Percentiles rank a stretch among this genome's conserved stretches.
Evolutionary conservation across 2,113 vertebrate genomes (phyloP).

Genomic region (Nothobranchius furzeri): DNA sequence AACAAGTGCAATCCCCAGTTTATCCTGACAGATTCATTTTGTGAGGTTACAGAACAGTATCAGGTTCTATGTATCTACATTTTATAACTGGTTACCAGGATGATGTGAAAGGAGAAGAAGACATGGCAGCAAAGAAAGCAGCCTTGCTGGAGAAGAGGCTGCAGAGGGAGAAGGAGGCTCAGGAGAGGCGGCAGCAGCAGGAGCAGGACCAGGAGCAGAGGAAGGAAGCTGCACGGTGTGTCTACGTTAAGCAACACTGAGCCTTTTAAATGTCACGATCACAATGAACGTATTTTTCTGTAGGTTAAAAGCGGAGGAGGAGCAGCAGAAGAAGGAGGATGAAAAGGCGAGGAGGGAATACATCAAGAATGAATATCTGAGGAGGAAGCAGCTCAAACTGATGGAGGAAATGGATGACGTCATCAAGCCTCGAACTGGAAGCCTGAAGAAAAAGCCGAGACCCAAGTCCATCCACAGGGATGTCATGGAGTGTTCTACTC

Average conservation of each 20-base stretch:
- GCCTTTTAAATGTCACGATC: not conserved
- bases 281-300: not conserved
- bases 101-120: constrained; percentile 91
- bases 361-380: constrained; percentile 92
- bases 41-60: no score
- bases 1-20: no score
- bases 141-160: constrained; percentile 92
- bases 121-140: constrained; percentile 93
- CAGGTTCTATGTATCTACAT: not conserved
- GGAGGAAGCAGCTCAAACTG: constrained; percentile 93
- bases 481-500: constrained; percentile 86
- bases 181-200: constrained; percentile 88
- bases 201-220: constrained; percentile 91
- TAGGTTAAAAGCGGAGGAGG: constrained; percentile 93
- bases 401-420: constrained; percentile 95
- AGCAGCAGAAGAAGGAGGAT: constrained; percentile 91
- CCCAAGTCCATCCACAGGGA: constrained; percentile 97
- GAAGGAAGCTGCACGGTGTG: constrained; percentile 89
- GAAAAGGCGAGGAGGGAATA: constrained; percentile 89
- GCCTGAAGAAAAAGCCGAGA: constrained; percentile 89
- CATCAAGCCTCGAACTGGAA: constrained; percentile 87
- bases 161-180: constrained; percentile 89
- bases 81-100: constrained; percentile 77
- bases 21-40: no score
- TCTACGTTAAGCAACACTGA: not conserved